phyloP scores from a whole-genome alignment of 2,888 invertebrate species.

The Agonopterix alstromeriana region DNA sequence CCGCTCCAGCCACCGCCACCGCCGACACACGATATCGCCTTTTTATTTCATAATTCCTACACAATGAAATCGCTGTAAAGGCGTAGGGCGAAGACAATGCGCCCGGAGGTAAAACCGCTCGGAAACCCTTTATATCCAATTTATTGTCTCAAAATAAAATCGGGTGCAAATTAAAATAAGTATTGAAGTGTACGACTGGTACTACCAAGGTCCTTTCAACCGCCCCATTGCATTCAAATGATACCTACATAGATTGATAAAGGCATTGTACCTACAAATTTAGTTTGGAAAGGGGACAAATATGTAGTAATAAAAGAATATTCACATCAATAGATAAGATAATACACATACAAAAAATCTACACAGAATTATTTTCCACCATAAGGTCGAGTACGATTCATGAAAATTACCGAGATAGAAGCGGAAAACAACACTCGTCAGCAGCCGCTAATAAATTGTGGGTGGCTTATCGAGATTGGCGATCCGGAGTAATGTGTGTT shows the following conservation, averaged over 20 bases:
- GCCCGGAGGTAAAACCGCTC: conserved; percentile 72
- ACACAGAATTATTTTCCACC: no score
- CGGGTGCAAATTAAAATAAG: conserved; percentile 75
- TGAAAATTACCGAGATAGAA: conserved; percentile 13
- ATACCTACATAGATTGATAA: no score
- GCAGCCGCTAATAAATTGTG: conserved; percentile 56
- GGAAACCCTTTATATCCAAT: conserved; percentile 71
- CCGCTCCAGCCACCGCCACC: conserved; percentile 33
- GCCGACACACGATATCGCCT: conserved; percentile 71
- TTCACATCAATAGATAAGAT: no score
- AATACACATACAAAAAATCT: not conserved
- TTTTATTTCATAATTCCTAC: conserved; percentile 72
- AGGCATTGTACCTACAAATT: no score
- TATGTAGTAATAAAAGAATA: no score
- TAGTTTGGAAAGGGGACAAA: no score
- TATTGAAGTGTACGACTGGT: conserved; percentile 43
- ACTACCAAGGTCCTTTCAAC: conserved; percentile 32
- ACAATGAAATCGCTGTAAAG: conserved; percentile 64
- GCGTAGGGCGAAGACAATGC: conserved; percentile 74
- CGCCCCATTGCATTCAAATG: conserved; percentile 26
- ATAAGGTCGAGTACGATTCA: not conserved
- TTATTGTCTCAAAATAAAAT: conserved; percentile 75
- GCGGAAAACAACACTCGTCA: conserved; percentile 50
- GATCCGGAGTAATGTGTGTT: conserved; percentile 63
- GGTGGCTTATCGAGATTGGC: conserved; percentile 64